Conservation (phyloP, 53 echinoderm and acorn worm species). For the Actinopyga echinites region DNA sequence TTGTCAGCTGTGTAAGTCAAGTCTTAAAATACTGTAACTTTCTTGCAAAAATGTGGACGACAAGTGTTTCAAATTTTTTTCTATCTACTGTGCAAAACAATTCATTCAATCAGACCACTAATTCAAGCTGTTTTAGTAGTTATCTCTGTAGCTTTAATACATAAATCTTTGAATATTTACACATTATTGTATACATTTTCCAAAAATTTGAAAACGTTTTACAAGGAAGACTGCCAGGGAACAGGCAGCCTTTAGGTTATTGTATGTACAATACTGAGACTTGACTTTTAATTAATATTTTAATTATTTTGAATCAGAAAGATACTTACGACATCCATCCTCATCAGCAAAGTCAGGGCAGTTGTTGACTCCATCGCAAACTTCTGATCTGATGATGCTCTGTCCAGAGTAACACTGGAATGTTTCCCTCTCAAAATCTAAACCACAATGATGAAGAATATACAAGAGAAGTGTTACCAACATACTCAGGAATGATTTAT, state of each 20-base stretch:
- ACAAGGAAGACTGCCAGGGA: not conserved
- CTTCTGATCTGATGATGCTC: not conserved
- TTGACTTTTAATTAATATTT: not conserved
- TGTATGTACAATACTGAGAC: no score
- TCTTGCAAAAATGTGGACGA: no score
- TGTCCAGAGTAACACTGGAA: slow-evolving; percentile 54
- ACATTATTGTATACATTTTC: no score
- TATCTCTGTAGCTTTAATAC: no score
- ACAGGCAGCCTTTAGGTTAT: no score
- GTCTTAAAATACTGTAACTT: no score
- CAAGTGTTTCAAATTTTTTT: no score
- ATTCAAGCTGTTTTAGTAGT: no score
- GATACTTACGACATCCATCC: slow-evolving; percentile 62
- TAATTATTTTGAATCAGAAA: not conserved
- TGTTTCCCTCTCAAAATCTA: slow-evolving; percentile 33
- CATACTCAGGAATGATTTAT: no score
- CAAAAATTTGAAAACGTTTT: not conserved
- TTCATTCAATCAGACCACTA: no score
- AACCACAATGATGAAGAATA: not conserved
- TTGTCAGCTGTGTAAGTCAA: slow-evolving; percentile 53
- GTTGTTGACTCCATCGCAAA: slow-evolving; percentile 60
- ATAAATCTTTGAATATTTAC: no score
- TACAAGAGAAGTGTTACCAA: not conserved
- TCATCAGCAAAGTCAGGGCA: slow-evolving; percentile 63
- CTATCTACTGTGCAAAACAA: no score